These are phyloP conservation scores for Botrylloides violaceus DNA, from an alignment of 23 tunicate species.

Conservation along the genomic window DNA sequence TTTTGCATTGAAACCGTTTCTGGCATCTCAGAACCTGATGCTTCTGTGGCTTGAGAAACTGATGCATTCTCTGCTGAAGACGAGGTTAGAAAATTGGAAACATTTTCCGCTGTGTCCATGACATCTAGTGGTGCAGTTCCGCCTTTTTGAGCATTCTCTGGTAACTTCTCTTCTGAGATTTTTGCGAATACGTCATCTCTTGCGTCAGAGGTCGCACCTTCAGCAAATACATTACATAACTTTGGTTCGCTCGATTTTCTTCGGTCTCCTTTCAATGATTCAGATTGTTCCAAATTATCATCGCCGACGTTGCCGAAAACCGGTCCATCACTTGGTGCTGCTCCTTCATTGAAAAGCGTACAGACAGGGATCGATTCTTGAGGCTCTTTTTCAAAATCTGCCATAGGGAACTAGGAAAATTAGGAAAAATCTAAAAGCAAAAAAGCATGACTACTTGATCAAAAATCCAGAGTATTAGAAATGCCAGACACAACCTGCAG, in stretches of 20 bases:
- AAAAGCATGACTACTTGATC: too few species aligned
- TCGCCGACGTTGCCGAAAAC: not conserved
- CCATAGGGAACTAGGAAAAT: too few species aligned
- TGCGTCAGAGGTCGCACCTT: not conserved
- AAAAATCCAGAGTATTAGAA: too few species aligned
- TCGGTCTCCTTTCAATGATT: not conserved
- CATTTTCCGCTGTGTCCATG: too few species aligned
- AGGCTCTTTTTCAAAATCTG: not conserved
- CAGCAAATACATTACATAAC: conserved; percentile 16
- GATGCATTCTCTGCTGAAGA: not conserved
- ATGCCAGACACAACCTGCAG: too few species aligned
- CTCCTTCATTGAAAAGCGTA: conserved; percentile 45
- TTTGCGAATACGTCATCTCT: conserved; percentile 11
- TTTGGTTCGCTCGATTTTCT: conserved; percentile 3
- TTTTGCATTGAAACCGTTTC: not conserved
- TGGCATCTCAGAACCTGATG: not conserved
- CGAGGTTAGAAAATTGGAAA: too few species aligned
- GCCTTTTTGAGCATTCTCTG: not conserved
- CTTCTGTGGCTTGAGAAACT: not conserved
- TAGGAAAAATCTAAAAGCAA: too few species aligned
- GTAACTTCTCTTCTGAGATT: conserved; percentile 9
- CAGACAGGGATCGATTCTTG: conserved; percentile 50
- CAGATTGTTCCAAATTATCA: not conserved
- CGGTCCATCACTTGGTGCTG: not conserved
- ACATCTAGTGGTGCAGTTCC: too few species aligned